Conservation (phyloP, 2,113 vertebrate species). For the Himantopus leucocephalus region DNA sequence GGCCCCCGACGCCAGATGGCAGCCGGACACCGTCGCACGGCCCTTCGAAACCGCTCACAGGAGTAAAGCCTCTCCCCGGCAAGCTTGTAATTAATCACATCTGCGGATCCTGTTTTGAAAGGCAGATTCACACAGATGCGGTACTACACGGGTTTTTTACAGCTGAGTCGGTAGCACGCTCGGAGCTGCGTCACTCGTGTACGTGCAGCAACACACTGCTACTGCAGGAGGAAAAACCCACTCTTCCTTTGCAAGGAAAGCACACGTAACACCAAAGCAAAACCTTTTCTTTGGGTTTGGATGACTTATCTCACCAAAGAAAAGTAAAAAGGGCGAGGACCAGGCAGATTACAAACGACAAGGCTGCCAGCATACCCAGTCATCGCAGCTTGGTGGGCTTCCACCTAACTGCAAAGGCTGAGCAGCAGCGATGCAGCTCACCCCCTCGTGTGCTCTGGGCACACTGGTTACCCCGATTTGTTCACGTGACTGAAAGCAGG, state of each 20-base stretch:
- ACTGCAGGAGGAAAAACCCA: neutral
- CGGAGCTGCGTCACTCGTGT: neutral
- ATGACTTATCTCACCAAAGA: neutral
- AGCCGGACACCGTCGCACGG: slow-evolving; percentile 27
- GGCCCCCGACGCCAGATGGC: slow-evolving; percentile 27
- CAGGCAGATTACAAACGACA: fast-evolving
- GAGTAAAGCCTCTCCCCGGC: neutral
- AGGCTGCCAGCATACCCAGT: fast-evolving
- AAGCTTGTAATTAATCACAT: neutral
- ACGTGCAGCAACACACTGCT: slow-evolving; percentile 11
- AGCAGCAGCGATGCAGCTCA: fast-evolving
- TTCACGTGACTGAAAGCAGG: neutral
- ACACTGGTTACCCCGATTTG: fast-evolving
- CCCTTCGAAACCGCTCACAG: neutral
- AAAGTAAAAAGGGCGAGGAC: fast-evolving
- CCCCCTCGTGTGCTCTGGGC: neutral
- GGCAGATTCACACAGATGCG: neutral
- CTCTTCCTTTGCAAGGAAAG: neutral
- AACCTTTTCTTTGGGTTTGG: neutral
- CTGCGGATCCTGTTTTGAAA: neutral
- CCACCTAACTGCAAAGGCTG: fast-evolving
- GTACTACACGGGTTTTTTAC: neutral
- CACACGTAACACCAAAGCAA: neutral
- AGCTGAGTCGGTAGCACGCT: neutral
- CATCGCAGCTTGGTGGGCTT: neutral